These are phyloP conservation scores for Oreochromis grahami DNA, from an alignment of 2,797 vertebrate species.

Conservation along the genomic window DNA sequence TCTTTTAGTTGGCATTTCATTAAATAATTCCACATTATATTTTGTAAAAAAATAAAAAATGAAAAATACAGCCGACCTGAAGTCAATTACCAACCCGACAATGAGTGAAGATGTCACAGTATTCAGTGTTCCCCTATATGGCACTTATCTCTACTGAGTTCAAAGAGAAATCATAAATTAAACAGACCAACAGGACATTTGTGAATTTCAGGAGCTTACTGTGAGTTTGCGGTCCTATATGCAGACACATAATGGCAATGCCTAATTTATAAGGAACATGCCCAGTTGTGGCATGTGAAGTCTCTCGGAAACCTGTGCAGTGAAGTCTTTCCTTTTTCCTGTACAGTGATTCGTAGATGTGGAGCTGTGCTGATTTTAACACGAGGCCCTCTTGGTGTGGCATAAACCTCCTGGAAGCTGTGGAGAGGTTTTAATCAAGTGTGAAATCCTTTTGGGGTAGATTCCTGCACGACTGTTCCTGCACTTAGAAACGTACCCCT, in stretches of 20 bases:
- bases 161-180: constrained; percentile 3
- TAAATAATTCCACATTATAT: constrained; percentile 24
- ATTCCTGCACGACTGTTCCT: constrained; percentile 60
- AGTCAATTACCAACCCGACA: constrained; percentile 38
- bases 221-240: not conserved
- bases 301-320: constrained; percentile 18
- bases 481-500: constrained; percentile 48
- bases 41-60: constrained; percentile 25
- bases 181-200: not conserved
- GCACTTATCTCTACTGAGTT: constrained; percentile 8
- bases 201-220: not conserved
- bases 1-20: constrained; percentile 34
- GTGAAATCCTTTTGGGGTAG: constrained; percentile 75
- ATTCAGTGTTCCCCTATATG: constrained; percentile 17
- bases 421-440: constrained; percentile 76
- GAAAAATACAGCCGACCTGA: constrained; percentile 25
- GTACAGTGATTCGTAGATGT: constrained; percentile 24
- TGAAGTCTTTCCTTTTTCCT: not conserved
- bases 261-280: constrained; percentile 13
- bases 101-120: constrained; percentile 8
- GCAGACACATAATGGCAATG: not conserved
- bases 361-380: constrained; percentile 31
- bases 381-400: constrained; percentile 52
- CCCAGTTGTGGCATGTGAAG: constrained; percentile 5
- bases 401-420: constrained; percentile 70